Base-by-base conservation (phyloP, 2,888 invertebrate genomes). In the Galerucella nymphaeae region DNA sequence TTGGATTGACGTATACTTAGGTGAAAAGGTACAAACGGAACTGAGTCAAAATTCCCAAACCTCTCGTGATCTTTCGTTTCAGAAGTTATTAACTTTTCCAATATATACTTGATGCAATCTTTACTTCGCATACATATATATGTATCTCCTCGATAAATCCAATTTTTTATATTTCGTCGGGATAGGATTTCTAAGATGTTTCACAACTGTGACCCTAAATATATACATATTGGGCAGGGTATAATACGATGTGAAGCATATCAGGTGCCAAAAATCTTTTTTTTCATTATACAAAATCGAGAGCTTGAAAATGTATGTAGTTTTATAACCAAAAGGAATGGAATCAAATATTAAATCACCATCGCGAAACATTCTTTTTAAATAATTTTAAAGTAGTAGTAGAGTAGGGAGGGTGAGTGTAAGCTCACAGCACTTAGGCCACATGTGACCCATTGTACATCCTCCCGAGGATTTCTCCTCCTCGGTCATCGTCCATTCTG, bases 21-120 rank as follows among this genome's bases (percentile, higher is more conserved):
- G 55, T 57, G 70, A 70, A 62, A 70, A 70, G 70, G 63, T 57
- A 70, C 55, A 64, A 64, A 70, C 70, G 57, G 55, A 55, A 70
- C n/a, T 6, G 53, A 62, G 53, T 62, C 64, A 70, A 70, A 65
- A 70, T 64, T 23, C 55, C 30, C 57, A 57, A 16, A 62, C 63
- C 63, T 57, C 63, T 70, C 63, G 64, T 64, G 70, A 70, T 70
- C 63, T 42, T 45, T 63, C 70, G 69, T 70, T 70, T 70, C 63
- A 63, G 70, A 63, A 70, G 70, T 70, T 70, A 70, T 70, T 70
- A 70, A 70, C 63, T 70, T 70, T 70, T 70, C 70, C 70, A 70
- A 70, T 70, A 70, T 38, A 38, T 57, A 70, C 55, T 64, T 63
- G 57, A 70, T 63, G 63, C 63, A 70, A 70, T 62, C 69, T 69